Base-by-base conservation (phyloP, 2,797 vertebrate species). In the Eulemur rubriventer region DNA sequence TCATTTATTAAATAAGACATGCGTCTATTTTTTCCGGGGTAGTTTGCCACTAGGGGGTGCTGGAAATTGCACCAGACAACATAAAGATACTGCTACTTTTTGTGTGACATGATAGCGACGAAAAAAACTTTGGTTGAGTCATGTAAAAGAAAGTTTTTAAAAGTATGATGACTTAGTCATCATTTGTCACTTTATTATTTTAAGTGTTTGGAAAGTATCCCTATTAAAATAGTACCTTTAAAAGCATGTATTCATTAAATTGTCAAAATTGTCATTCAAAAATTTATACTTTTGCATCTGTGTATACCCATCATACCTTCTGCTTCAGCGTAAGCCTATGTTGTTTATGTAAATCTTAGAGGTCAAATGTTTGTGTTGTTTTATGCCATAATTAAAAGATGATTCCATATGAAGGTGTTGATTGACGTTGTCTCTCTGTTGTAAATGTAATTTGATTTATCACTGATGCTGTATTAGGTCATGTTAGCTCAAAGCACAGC, bases 131-230 rank as follows among this genome's bases (percentile, higher is more conserved):
- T 59, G 50, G 52, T 73, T 93, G 91, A 90, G 86, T 95, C 94
- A 73, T 69, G 7, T 59, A 82, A 81, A 93, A 90, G 76, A 96
- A 48, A 87, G 38, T 92, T 90, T 92, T 87, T 91, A 84, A 87
- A 75, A 87, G 75, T 93, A 41, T 91, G 80, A 94, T 70, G 93
- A 75, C 38, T 96, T 88, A 96, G 76, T 96, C 95, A 97, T 97
- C 67, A n/a, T 86, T 97, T 95, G 69, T 95, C 92, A 69, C 83
- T 94, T 96, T 94, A 91, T 79, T 96, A 73, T 90, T 76, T 96
- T 96, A 96, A 93, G 55, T 79, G 18, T 94, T 82, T 87, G 85
- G 82, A 80, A 89, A 95, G 65, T 89, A 85, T 89, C 79, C 76
- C 7, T 94, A 35, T 96, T 95, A 91, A 95, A 96, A 89, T 93